phyloP scores from a whole-genome alignment of 2,113 vertebrate genomes.

The Junco hyemalis region DNA sequence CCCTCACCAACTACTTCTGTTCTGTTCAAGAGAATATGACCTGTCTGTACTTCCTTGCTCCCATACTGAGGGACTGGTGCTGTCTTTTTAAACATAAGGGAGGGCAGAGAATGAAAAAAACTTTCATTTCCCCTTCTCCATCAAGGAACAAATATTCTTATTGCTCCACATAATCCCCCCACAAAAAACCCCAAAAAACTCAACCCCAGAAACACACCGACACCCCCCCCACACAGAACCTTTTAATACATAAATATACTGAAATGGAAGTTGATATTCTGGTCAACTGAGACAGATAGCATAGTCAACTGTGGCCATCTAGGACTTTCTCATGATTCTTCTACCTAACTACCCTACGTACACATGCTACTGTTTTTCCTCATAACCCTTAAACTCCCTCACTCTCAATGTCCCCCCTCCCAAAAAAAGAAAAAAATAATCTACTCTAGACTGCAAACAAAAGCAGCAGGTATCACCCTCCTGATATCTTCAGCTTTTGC shows the following conservation, averaged over 20 bases:
- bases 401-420: rapidly evolving
- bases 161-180: neutral
- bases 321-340: neutral
- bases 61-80: rapidly evolving
- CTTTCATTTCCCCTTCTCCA: neutral
- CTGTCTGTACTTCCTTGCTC: neutral
- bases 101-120: neutral
- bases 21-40: neutral
- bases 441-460: neutral
- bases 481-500: neutral
- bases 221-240: neutral
- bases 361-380: neutral
- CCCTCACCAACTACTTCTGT: neutral
- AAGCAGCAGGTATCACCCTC: neutral
- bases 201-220: neutral
- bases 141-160: neutral
- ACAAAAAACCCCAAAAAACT: rapidly evolving
- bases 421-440: rapidly evolving
- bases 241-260: neutral
- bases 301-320: neutral
- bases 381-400: neutral
- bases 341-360: neutral
- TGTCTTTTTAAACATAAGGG: neutral
- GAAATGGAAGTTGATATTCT: neutral
- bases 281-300: neutral